Base-by-base conservation (phyloP, 1,140 invertebrate species). In the Eueides isabella region DNA sequence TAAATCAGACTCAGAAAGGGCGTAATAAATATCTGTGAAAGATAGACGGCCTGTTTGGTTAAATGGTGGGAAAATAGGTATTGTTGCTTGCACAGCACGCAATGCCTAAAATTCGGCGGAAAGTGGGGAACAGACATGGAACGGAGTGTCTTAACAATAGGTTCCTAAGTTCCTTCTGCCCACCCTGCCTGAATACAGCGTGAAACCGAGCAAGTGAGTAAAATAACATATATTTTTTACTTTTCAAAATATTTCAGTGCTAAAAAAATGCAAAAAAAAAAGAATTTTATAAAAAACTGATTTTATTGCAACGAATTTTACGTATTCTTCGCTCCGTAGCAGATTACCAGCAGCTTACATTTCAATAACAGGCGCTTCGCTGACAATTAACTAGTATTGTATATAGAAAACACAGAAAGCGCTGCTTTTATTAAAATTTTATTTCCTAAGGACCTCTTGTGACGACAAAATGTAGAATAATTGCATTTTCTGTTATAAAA, bases 1-100 rank as follows among this genome's bases (percentile, higher is more conserved):
- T 90, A 90, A 89, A 87, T 89, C 86, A 90, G 68, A 86, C 85
- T 83, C 77, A 75, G 79, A 83, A 81, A 86, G 81, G 82, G 78
- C 68, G 81, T 80, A 87, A 90, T 90, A 89, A 90, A 90, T 90
- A 86, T 83, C 74, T 76, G 67, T 75, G 78, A 80, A 78, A 81
- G 79, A 86, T 83, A 80, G 82, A 80, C 66, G 83, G 79, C 66
- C 76, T 74, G 82, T 84, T 75, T 71, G 85, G 83, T 80, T 85
- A 84, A 85, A 85, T 87, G 81, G 66, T 81, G 82, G 83, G 86
- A 87, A 90, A 88, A 85, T 88, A 85, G 85, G 80, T 75, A 78
- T 75, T 75, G 68, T 75, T 75, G 67, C 73, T 70, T 67, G 9
- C 9, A 11, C 31, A 33, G 31, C 7, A n/a, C 7, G 1, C 31